Percentiles rank a stretch among this genome's conserved stretches.
Evolutionary conservation across 2,797 vertebrate species (phyloP).

Genomic region (Threskiornis aethiopicus): DNA sequence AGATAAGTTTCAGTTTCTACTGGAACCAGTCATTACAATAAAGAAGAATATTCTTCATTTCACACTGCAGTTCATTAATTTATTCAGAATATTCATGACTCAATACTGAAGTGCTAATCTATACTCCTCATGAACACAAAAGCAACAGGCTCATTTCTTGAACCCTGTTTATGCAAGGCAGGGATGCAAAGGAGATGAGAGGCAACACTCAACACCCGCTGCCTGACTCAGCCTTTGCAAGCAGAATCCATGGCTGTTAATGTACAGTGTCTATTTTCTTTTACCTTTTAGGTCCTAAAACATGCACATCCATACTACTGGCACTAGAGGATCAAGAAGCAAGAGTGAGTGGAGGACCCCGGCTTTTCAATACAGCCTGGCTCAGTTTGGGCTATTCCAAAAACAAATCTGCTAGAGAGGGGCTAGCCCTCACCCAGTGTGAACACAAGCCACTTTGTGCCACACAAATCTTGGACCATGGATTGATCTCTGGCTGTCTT

Average conservation of each 20-base stretch:
- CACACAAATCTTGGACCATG: neutral
- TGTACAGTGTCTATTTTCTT: neutral
- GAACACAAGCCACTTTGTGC: neutral
- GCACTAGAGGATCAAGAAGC: neutral
- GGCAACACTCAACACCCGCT: neutral
- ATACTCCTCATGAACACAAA: neutral
- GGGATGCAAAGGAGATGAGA: neutral
- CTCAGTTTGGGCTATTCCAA: neutral
- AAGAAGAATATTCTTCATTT: neutral
- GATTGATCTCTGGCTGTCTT: neutral
- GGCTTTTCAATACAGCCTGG: neutral
- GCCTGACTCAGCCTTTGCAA: neutral
- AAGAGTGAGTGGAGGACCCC: neutral
- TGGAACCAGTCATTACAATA: neutral
- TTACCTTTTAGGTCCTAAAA: neutral
- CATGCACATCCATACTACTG: neutral
- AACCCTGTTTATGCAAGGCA: neutral
- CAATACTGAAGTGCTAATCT: neutral
- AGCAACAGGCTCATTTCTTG: neutral
- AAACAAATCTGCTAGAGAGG: neutral
- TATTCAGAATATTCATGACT: neutral
- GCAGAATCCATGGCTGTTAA: neutral
- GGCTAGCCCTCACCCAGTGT: neutral
- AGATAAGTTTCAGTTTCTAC: constrained; percentile 22
- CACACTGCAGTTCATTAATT: neutral